Base-by-base conservation (phyloP, 2,888 invertebrate genomes). In the Leucophenga maculata region DNA sequence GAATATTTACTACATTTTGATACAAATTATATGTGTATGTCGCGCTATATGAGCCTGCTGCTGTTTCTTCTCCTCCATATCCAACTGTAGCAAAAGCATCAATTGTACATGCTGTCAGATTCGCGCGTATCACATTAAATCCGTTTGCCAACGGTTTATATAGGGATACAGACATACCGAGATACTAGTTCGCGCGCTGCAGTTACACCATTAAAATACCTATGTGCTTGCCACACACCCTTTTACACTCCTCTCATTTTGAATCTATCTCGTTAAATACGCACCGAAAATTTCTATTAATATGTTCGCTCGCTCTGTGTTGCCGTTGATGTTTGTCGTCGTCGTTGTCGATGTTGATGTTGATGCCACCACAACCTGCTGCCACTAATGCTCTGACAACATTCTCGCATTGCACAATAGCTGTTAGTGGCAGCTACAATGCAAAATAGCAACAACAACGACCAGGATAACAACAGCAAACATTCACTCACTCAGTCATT, bases 1-100 rank as follows among this genome's bases (percentile, higher is more conserved):
- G 26, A 68, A 68, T 50, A 64, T 64, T 68, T 32, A 62, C 57
- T 32, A 48, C 46, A 46, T 48, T 64, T 48, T 64, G 48, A 16
- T 26, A 22, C 22, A 64, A 64, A 64, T 64, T 64, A 64, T 46
- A 62, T 62, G 46, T 20, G 22, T 32, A 50, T 26, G 26, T 26
- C 26, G n/a, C n/a, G n/a, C n/a, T 50, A 50, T 73, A 69, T 77
- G 50, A 70, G 77, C 78, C 72, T 9, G 8, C 4, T 26, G 26
- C 26, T 26, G 2, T 26, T 26, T 2, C 26, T 26, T 26, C 26
- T 26, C 26, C 26, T 26, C 4, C 26, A n/a, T 26, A 4, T 26
- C 2, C 26, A n/a, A n/a, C n/a, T n/a, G 39, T 39, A 11, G 1
- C 39, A 39, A 11, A 1, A 39, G 9, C 39, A 39, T 11, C 8